phyloP scores from a whole-genome alignment of 1,140 invertebrate species.

The Drosophila pachea region DNA sequence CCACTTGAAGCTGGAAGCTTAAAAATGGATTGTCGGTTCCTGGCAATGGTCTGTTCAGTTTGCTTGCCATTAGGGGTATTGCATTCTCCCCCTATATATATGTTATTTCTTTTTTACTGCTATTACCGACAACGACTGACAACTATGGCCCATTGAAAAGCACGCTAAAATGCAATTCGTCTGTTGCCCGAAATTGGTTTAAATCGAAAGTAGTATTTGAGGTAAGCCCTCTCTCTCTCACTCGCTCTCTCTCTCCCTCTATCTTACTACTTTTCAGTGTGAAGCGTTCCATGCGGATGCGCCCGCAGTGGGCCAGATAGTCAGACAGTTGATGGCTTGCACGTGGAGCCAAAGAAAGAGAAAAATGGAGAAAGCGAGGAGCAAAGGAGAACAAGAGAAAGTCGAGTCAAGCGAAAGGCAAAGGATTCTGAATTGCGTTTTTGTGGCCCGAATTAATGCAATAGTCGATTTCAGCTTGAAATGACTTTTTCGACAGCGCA shows the following conservation, averaged over 20 bases:
- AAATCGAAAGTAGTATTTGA: conserved; percentile 29
- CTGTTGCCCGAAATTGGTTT: conserved; percentile 50
- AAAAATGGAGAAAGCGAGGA: conserved; percentile 6
- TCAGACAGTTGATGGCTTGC: conserved; percentile 18
- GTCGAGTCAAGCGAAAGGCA: conserved; percentile 39
- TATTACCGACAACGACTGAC: conserved; percentile 4
- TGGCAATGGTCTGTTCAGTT: conserved; percentile 8
- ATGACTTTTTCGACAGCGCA: conserved; percentile 64
- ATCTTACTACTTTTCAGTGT: conserved; percentile 49
- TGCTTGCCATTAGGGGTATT: background rate
- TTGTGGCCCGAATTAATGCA: conserved; percentile 55
- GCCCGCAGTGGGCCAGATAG: conserved; percentile 20
- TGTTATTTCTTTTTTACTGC: background rate
- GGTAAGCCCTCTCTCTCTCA: conserved; percentile 8
- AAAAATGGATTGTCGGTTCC: background rate
- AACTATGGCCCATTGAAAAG: conserved; percentile 20
- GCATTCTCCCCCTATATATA: background rate
- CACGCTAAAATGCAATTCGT: conserved; percentile 41
- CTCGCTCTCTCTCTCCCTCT: conserved; percentile 8
- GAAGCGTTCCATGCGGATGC: conserved; percentile 68
- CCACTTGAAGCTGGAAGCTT: conserved; percentile 10
- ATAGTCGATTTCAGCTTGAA: conserved; percentile 54
- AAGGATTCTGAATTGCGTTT: conserved; percentile 46
- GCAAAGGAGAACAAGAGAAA: background rate
- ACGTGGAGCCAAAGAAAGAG: conserved; percentile 19